phyloP scores from a whole-genome alignment of 2,113 vertebrate genomes.

The Cyrtonyx montezumae region DNA sequence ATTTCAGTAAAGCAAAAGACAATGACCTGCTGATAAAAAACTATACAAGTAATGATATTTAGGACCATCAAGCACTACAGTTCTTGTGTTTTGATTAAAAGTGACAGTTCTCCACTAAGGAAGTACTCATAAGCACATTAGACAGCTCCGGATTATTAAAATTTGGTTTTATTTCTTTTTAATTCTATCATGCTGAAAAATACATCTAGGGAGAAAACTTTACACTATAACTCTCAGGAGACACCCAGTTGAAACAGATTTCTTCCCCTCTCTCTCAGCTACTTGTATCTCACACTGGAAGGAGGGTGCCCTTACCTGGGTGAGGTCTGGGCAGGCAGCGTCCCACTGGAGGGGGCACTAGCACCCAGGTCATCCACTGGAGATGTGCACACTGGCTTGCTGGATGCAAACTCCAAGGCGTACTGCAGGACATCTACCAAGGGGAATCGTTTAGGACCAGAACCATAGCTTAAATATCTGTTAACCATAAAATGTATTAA shows the following conservation, averaged over 20 bases:
- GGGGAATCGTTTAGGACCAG: conserved; percentile 97
- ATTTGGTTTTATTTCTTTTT: neutral
- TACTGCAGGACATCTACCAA: conserved; percentile 98
- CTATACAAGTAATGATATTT: no score
- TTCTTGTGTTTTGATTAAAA: neutral
- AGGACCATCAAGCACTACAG: neutral
- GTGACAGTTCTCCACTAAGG: neutral
- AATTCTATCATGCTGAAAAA: rapidly evolving
- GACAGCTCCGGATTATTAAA: neutral
- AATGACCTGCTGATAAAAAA: neutral
- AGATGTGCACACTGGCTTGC: conserved; percentile 95
- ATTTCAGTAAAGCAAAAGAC: neutral
- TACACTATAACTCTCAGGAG: rapidly evolving
- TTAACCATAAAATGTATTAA: conserved; percentile 69
- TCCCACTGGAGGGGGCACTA: conserved; percentile 83
- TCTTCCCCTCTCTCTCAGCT: neutral
- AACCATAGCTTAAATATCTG: conserved; percentile 97
- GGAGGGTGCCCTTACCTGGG: conserved; percentile 77
- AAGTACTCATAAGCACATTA: neutral
- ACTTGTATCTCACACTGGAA: neutral
- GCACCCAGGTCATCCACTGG: conserved; percentile 93
- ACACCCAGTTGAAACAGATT: rapidly evolving
- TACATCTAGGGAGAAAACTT: neutral
- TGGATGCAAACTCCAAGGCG: conserved; percentile 97
- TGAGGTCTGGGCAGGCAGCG: conserved; percentile 78